A percentile compares a stretch with the other conserved stretches of the same genome.
Conservation (phyloP, 2,888 invertebrate species). For the Lycocerus yunnanus region DNA sequence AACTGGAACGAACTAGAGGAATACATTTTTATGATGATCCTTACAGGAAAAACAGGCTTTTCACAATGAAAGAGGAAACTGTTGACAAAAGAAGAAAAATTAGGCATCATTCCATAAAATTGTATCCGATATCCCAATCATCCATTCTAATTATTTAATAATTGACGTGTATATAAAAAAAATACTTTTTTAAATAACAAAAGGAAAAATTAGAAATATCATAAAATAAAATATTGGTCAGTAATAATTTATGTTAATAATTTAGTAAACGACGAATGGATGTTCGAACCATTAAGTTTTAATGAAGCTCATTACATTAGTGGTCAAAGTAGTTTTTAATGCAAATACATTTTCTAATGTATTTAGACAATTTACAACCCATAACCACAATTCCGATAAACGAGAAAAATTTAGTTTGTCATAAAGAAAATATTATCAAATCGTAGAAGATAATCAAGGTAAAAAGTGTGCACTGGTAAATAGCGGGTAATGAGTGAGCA, state of each 20-base stretch:
- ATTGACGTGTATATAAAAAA: neutral
- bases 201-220: neutral
- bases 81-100: neutral
- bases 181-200: neutral
- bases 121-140: neutral
- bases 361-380: neutral
- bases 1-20: constrained; percentile 8
- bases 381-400: neutral
- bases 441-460: neutral
- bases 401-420: neutral
- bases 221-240: neutral
- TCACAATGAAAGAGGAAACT: constrained; percentile 5
- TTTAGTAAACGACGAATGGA: neutral
- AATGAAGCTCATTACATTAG: neutral
- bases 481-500: neutral
- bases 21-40: constrained; percentile 11
- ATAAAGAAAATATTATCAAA: neutral
- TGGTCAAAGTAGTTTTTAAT: neutral
- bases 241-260: neutral
- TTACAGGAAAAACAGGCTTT: constrained; percentile 9
- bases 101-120: neutral
- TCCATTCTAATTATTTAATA: neutral
- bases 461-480: neutral
- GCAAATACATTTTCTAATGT: neutral
- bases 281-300: neutral